A percentile compares a stretch with the other conserved stretches of the same genome.
phyloP scores from a whole-genome alignment of 2,113 vertebrate genomes.

The Psilopogon haemacephalus region DNA sequence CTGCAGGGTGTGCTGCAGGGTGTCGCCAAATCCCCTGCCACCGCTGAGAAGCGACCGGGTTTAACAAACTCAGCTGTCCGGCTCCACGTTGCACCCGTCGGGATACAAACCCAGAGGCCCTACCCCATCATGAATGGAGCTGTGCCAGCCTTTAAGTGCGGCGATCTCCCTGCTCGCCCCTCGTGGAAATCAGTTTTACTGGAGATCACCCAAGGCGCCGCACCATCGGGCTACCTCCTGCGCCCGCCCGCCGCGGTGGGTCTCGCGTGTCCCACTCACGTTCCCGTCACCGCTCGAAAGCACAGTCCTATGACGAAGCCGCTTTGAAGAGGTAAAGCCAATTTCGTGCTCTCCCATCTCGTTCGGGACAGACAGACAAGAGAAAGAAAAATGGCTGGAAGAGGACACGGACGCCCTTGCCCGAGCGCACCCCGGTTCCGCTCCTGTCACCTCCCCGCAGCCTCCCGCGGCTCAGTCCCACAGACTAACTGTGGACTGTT shows the following conservation, averaged over 20 bases:
- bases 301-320: not conserved
- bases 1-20: not conserved
- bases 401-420: too few relatives aligned
- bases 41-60: not conserved
- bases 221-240: not conserved
- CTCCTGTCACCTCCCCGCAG: not conserved
- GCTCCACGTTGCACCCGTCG: not conserved
- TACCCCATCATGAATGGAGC: not conserved
- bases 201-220: not conserved
- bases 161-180: not conserved
- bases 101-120: not conserved
- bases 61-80: not conserved
- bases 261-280: not conserved
- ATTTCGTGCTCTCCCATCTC: not conserved
- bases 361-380: too few relatives aligned
- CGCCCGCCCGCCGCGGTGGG: not conserved
- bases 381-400: not conserved
- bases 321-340: not conserved
- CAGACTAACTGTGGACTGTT: not conserved
- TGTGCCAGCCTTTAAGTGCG: not conserved
- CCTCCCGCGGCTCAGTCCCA: not conserved
- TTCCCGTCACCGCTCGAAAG: not conserved
- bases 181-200: not conserved
- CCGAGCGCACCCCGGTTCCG: not conserved
- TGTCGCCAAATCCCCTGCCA: not conserved